Conservation (phyloP, 2,888 invertebrate genomes). For the Eristalis tenax region DNA sequence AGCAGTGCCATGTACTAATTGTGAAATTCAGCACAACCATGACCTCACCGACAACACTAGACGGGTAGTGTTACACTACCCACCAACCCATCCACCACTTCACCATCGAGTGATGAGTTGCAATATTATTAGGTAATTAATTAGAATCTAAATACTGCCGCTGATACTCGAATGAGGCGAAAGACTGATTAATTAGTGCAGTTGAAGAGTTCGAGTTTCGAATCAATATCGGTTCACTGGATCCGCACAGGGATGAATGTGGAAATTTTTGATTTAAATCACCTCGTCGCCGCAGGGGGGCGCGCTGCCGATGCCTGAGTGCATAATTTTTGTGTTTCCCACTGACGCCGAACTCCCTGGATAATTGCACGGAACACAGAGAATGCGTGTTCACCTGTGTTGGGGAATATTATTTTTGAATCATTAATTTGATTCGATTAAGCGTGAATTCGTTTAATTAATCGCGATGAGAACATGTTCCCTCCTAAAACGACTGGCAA, state of each 20-base stretch:
- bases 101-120: constrained; percentile 1
- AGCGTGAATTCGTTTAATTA: constrained; percentile 22
- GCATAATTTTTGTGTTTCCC: background rate
- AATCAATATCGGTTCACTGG: constrained; percentile 18
- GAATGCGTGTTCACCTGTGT: constrained; percentile 10
- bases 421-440: constrained; percentile 42
- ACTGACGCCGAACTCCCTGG: background rate
- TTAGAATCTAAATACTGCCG: constrained; percentile 43
- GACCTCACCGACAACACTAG: constrained; percentile 11
- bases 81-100: background rate
- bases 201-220: constrained; percentile 33
- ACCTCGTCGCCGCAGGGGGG: background rate
- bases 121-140: constrained; percentile 47
- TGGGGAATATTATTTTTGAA: constrained; percentile 10
- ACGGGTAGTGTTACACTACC: background rate
- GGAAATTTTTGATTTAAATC: background rate
- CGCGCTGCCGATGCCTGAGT: background rate
- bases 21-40: constrained; percentile 30
- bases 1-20: constrained; percentile 10
- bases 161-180: constrained; percentile 22
- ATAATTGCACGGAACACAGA: background rate
- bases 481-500: background rate
- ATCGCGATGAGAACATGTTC: background rate
- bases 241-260: background rate
- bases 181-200: constrained; percentile 51